These are phyloP conservation scores for Daphoenositta chrysoptera DNA, from an alignment of 2,113 vertebrate genomes.

Conservation along the genomic window DNA sequence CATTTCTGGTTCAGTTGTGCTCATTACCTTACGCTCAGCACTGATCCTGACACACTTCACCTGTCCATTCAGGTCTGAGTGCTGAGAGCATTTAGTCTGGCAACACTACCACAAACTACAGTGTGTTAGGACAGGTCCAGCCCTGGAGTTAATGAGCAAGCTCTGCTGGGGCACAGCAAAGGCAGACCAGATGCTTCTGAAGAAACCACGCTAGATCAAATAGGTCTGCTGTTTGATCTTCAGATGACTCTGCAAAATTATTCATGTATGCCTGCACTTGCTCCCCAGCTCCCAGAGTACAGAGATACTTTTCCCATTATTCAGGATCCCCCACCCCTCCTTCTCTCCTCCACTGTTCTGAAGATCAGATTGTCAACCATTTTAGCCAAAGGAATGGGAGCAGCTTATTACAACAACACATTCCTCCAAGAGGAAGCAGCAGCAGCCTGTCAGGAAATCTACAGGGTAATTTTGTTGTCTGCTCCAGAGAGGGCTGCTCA, in stretches of 20 bases:
- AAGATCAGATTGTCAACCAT: neutral
- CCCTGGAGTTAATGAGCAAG: slow-evolving; percentile 1
- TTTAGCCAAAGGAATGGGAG: neutral
- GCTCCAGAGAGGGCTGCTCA: neutral
- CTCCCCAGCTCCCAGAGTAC: neutral
- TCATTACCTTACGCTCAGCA: neutral
- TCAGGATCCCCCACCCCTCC: neutral
- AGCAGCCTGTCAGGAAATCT: slow-evolving; percentile 18
- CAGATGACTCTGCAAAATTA: neutral
- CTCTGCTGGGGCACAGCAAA: neutral
- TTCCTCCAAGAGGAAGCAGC: slow-evolving; percentile 5
- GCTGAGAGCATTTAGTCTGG: neutral
- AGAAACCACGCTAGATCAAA: slow-evolving; percentile 25
- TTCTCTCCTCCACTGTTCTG: neutral
- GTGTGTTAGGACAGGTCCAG: neutral
- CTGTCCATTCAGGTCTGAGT: neutral
- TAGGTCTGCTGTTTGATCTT: slow-evolving; percentile 14
- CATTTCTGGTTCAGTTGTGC: neutral
- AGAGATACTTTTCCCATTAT: neutral
- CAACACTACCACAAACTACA: neutral
- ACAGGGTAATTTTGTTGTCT: neutral
- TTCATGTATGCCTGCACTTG: neutral
- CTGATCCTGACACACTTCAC: neutral
- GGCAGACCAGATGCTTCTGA: neutral
- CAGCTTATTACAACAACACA: neutral